These are phyloP conservation scores for Epirrhoe tristata DNA, from an alignment of 2,888 invertebrate genomes.

Conservation along the genomic window DNA sequence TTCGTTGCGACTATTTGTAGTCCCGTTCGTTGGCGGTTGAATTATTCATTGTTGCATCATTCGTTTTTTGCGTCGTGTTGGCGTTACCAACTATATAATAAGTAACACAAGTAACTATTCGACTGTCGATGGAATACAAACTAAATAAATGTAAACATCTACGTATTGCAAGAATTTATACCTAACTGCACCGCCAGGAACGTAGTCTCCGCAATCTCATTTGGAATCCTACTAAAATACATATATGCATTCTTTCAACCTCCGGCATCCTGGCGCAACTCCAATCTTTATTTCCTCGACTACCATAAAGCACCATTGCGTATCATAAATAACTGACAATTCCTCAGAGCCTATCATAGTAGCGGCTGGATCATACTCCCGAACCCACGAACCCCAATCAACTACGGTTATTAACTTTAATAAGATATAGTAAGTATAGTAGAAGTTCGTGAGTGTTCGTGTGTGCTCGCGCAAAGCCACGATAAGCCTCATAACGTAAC, in stretches of 20 bases:
- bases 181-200: slow-evolving; percentile 26
- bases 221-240: slow-evolving; percentile 57
- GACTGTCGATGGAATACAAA: not conserved
- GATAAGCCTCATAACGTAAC: slow-evolving; percentile 29
- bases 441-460: slow-evolving; percentile 11
- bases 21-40: not conserved
- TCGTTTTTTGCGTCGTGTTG: not conserved
- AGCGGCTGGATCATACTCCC: slow-evolving; percentile 3
- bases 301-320: slow-evolving; percentile 58
- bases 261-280: slow-evolving; percentile 58
- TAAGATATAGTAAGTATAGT: slow-evolving; percentile 5
- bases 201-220: slow-evolving; percentile 55
- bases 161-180: slow-evolving; percentile 18
- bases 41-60: not conserved
- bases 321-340: slow-evolving; percentile 62
- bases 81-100: not conserved
- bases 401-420: not conserved
- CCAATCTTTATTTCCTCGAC: slow-evolving; percentile 69
- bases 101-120: not conserved
- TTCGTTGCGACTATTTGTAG: not conserved
- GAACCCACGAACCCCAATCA: slow-evolving; percentile 1
- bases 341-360: slow-evolving; percentile 2
- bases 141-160: not conserved
- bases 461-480: slow-evolving; percentile 21
- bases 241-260: slow-evolving; percentile 59